Conservation (phyloP, 2,888 invertebrate species). For the Lasius fuliginosus region DNA sequence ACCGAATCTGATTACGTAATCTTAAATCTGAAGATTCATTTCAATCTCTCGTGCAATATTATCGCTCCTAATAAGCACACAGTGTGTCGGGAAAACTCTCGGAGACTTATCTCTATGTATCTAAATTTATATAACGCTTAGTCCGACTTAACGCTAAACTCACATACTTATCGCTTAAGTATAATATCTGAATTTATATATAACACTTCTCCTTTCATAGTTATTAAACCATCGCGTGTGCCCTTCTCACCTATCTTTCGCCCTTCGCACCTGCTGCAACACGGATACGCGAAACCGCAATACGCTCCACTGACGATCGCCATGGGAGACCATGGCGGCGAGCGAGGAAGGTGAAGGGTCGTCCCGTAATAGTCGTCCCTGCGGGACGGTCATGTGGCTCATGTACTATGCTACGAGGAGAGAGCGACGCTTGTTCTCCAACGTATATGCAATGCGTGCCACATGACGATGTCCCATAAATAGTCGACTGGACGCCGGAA, state of each 20-base stretch:
- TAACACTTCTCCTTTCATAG: not conserved
- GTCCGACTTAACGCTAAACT: not conserved
- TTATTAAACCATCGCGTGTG: not conserved
- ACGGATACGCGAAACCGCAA: conserved; percentile 27
- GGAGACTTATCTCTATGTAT: not conserved
- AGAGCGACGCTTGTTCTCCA: conserved; percentile 54
- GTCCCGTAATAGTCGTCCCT: conserved; percentile 62
- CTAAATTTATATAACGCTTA: conserved; percentile 10
- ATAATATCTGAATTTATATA: not conserved
- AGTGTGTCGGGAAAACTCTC: too few species aligned
- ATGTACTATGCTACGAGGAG: conserved; percentile 60
- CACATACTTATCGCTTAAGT: not conserved
- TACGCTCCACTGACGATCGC: conserved; percentile 31
- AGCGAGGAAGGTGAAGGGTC: conserved; percentile 51
- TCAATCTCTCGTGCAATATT: not conserved
- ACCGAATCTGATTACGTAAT: conserved; percentile 5
- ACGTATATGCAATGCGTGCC: conserved; percentile 59
- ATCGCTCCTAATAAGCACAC: not conserved
- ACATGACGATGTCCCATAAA: conserved; percentile 80
- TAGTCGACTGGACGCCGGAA: conserved; percentile 80
- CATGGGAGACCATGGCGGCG: conserved; percentile 36
- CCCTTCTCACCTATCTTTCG: not conserved
- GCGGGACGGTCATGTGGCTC: conserved; percentile 69
- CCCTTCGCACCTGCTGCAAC: conserved; percentile 38
- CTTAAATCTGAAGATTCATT: conserved; percentile 28